phyloP scores from a whole-genome alignment of 2,888 invertebrate genomes.

The Caenorhabditis virilis region DNA sequence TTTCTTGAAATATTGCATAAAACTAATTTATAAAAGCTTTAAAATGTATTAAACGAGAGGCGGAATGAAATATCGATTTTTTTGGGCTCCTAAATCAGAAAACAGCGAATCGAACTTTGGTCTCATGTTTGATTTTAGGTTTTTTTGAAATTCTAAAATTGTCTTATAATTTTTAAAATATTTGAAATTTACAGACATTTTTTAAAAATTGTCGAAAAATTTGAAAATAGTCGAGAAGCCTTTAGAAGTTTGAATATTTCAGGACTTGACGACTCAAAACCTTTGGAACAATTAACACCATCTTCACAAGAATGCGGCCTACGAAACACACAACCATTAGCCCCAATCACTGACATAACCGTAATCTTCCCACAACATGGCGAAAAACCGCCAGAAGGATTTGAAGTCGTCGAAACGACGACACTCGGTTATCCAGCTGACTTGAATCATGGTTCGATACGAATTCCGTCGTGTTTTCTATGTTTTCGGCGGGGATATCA shows the following conservation, averaged over 20 bases:
- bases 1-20: too few species aligned
- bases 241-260: background rate
- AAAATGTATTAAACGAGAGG: too few species aligned
- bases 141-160: too few species aligned
- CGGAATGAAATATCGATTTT: too few species aligned
- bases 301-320: slow-evolving; percentile 63
- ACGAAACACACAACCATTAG: slow-evolving; percentile 72
- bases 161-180: too few species aligned
- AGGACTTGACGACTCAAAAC: slow-evolving; percentile 34
- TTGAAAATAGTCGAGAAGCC: too few species aligned
- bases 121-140: too few species aligned
- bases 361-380: slow-evolving; percentile 86
- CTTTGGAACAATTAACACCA: slow-evolving; percentile 69
- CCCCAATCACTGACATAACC: slow-evolving; percentile 94
- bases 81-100: too few species aligned
- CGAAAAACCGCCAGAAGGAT: slow-evolving; percentile 82
- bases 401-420: slow-evolving; percentile 78
- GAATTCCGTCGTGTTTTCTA: slow-evolving; percentile 88
- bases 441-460: slow-evolving; percentile 89
- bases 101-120: too few species aligned
- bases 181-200: too few species aligned
- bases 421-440: slow-evolving; percentile 86
- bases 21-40: too few species aligned
- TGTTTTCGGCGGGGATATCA: slow-evolving; percentile 90
- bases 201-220: too few species aligned